Evolutionary conservation across 2,888 invertebrate species (phyloP), one percentile per base, ranked within the genome.

Genomic region (Anaspis maculata): DNA sequence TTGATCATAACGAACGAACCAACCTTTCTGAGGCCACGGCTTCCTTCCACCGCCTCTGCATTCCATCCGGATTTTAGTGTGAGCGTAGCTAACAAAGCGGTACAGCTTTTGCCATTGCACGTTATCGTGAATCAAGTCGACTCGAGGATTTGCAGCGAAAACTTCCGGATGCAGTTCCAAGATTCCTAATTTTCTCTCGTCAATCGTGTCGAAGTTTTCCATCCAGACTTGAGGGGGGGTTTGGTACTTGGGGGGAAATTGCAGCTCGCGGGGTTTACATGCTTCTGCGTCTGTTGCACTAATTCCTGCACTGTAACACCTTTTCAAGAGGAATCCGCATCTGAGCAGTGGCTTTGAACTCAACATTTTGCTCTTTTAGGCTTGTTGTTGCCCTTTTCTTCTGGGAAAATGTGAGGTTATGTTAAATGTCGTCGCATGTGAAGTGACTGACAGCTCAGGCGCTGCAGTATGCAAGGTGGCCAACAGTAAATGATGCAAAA

Each of bases 1-100:
- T 14, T 10, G n/a, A n/a, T n/a, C n/a, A n/a, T n/a, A n/a, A n/a
- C 9, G n/a, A n/a, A n/a, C n/a, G n/a, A n/a, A n/a, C n/a, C n/a
- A n/a, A 13, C 94, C 92, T 67, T 98, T 98, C 60, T 98, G 98
- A 1, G 89, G 90, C 94, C 95, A 96, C 0, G 97, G 97, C 54
- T 98, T 97, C 14, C 75, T 72, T 0, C 91, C 91, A 31, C 94
- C 90, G 21, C 95, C 95, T 27, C 77, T 69, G 33, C 87, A 80
- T 69, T 98, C 97, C 1, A 86, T 83, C 34, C 89, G 71, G 0
- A 80, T 77, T 60, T 85, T 83, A 2, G 83, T 74, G 51, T 83
- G 73, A 1, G 80, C 82, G 70, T 81, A 90, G 49, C 83, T 79
- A 63, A 96, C 85, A 68, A 70, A 79, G 59, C 79, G 74, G 61